These are phyloP conservation scores for Morpho helenor DNA, from an alignment of 2,888 invertebrate species.

Conservation along the genomic window DNA sequence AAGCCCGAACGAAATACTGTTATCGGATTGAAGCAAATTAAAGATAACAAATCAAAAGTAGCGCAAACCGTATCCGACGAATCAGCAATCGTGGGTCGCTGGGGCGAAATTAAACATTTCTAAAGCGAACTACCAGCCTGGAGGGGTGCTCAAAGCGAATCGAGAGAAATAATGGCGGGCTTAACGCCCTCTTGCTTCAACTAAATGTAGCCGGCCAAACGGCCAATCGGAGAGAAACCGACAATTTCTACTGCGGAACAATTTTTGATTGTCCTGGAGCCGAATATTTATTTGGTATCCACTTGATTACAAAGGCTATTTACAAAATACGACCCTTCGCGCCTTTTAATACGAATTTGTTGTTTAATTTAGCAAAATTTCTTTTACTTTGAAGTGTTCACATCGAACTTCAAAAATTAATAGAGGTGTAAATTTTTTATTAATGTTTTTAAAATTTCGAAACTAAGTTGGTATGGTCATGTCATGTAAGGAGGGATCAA, in stretches of 20 bases:
- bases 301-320: constrained; percentile 2
- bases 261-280: constrained; percentile 30
- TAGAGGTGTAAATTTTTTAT: too few species aligned
- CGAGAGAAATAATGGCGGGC: constrained; percentile 37
- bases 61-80: constrained; percentile 8
- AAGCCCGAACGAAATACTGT: not conserved
- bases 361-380: constrained; percentile 12
- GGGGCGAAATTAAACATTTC: constrained; percentile 20
- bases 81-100: constrained; percentile 3
- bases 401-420: too few species aligned
- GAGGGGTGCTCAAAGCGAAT: constrained; percentile 19
- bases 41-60: constrained; percentile 16
- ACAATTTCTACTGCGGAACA: constrained; percentile 34
- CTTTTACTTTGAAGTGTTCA: constrained; percentile 1
- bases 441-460: too few species aligned
- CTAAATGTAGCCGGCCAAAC: constrained; percentile 48
- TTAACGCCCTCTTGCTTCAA: constrained; percentile 42
- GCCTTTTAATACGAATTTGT: constrained; percentile 6
- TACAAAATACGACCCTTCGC: constrained; percentile 11
- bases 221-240: constrained; percentile 38
- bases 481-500: too few species aligned
- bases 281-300: constrained; percentile 21
- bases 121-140: constrained; percentile 13
- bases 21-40: constrained; percentile 15
- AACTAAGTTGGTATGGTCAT: too few species aligned